These are phyloP conservation scores for Colistium nudipinnis DNA, from an alignment of 2,113 vertebrate genomes.

Conservation along the genomic window DNA sequence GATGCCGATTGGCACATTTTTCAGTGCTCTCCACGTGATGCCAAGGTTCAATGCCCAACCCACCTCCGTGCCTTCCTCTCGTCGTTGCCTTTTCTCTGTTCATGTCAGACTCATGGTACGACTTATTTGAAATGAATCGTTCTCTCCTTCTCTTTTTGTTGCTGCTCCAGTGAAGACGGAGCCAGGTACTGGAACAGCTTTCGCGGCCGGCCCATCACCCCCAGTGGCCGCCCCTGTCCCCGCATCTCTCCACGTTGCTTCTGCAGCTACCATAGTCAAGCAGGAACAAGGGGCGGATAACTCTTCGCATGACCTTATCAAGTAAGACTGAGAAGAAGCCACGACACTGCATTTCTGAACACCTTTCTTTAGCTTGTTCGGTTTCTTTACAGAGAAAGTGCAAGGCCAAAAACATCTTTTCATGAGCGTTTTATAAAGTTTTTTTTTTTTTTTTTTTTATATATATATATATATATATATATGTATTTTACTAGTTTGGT, in stretches of 20 bases:
- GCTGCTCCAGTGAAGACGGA: constrained; percentile 92
- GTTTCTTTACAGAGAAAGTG: background rate
- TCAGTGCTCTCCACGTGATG: no score
- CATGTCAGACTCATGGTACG: background rate
- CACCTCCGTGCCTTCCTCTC: background rate
- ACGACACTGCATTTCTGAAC: background rate
- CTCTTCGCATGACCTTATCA: constrained; percentile 86
- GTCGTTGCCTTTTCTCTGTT: background rate
- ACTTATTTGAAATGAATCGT: background rate
- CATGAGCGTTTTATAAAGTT: no score
- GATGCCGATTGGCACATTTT: no score
- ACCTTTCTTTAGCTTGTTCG: background rate
- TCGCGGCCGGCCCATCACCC: constrained; percentile 64
- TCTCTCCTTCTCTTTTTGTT: constrained; percentile 6
- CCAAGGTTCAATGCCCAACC: no score
- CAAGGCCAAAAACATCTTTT: no score
- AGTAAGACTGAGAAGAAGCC: constrained; percentile 80
- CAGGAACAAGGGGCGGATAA: constrained; percentile 90
- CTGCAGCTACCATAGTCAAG: constrained; percentile 86
- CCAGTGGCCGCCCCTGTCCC: constrained; percentile 43
- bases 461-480: background rate
- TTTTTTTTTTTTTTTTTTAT: no score
- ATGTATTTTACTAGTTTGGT: background rate
- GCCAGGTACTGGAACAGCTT: constrained; percentile 81
- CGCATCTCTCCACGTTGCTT: constrained; percentile 59